A percentile compares a stretch with the other conserved stretches of the same genome.
Conservation (phyloP, 2,113 vertebrate species). For the Parotia lawesii region DNA sequence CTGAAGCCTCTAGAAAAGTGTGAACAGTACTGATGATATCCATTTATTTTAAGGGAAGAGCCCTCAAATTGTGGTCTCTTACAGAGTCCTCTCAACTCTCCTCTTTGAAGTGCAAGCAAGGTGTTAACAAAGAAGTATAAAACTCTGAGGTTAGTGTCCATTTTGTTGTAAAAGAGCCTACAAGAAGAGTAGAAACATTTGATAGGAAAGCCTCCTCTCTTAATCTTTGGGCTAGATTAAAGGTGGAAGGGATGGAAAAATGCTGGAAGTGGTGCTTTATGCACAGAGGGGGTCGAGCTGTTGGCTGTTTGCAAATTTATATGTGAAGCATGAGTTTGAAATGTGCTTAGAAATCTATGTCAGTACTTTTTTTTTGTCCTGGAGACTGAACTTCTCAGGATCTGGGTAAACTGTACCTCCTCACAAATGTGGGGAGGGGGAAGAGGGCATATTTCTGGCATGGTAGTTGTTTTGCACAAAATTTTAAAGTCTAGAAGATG, state of each 20-base stretch:
- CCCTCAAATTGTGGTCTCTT: background rate
- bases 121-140: background rate
- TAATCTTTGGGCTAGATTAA: background rate
- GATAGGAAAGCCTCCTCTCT: background rate
- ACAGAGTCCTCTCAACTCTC: background rate
- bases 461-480: background rate
- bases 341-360: background rate
- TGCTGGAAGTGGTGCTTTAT: background rate
- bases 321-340: background rate
- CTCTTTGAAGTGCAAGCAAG: background rate
- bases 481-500: background rate
- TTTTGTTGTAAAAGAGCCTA: background rate
- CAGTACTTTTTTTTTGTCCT: background rate
- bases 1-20: background rate
- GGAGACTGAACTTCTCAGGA: background rate
- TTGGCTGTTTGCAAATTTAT: background rate
- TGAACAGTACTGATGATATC: background rate
- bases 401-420: background rate
- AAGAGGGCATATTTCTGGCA: background rate
- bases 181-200: background rate
- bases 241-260: background rate
- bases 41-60: background rate
- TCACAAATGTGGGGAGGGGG: background rate
- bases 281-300: background rate
- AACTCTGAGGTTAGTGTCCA: background rate